Conservation (phyloP, 1,140 invertebrate species). For the Nasonia vitripennis region DNA sequence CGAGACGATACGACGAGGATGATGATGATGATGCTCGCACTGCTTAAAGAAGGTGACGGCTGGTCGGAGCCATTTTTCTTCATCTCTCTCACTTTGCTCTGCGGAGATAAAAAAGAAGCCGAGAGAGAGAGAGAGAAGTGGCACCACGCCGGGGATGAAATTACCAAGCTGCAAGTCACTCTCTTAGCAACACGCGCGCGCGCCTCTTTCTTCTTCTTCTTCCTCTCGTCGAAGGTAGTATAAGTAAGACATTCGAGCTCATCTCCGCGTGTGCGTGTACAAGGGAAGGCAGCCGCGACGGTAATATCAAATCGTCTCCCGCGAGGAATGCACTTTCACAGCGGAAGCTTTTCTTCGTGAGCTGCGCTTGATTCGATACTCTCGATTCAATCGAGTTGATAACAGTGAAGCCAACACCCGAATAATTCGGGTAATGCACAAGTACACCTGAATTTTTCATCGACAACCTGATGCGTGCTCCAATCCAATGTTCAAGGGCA, state of each 20-base stretch:
- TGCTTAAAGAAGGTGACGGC: conserved; percentile 38
- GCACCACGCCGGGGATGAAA: conserved; percentile 68
- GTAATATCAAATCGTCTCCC: conserved; percentile 24
- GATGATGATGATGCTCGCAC: conserved; percentile 29
- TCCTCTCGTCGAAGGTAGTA: background rate
- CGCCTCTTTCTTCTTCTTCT: conserved; percentile 40
- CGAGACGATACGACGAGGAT: conserved; percentile 1
- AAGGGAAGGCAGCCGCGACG: background rate
- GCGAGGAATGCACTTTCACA: background rate
- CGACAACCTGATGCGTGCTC: background rate
- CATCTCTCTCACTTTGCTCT: conserved; percentile 34
- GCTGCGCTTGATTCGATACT: background rate
- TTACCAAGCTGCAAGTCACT: conserved; percentile 72
- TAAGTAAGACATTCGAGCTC: conserved; percentile 28
- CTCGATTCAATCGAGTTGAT: too few species aligned
- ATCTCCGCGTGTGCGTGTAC: background rate
- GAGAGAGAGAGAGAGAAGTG: conserved; percentile 53
- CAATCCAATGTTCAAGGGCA: background rate
- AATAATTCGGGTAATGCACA: too few species aligned
- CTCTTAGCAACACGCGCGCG: conserved; percentile 57
- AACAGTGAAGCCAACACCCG: too few species aligned
- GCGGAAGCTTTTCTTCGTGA: conserved; percentile 3
- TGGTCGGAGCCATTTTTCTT: conserved; percentile 32
- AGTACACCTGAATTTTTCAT: background rate
- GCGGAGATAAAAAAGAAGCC: conserved; percentile 46